Evolutionary conservation across 2,888 invertebrate species (phyloP).

Genomic region (Steinernema scapterisci): DNA sequence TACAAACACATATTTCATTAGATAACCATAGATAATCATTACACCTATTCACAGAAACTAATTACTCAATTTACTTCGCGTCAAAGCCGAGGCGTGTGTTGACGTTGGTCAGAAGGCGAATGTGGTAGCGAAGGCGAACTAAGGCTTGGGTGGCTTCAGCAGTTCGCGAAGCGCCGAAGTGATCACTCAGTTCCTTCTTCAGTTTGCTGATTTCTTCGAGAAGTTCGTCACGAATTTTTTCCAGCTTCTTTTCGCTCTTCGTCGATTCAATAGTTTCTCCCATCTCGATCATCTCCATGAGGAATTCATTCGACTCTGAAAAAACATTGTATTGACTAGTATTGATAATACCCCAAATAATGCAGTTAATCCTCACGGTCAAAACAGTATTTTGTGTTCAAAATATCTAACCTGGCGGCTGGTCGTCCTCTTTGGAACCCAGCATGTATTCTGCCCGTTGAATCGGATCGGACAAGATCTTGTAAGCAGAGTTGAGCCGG

Average conservation of each 20-base stretch:
- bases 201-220: not conserved
- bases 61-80: not conserved
- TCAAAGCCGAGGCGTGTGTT: conserved; percentile 13
- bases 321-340: not conserved
- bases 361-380: not conserved
- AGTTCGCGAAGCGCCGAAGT: not conserved
- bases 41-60: no score
- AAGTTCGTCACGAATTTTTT: not conserved
- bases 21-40: no score
- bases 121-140: not conserved
- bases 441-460: conserved; percentile 28
- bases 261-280: not conserved
- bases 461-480: conserved; percentile 5
- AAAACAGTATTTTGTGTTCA: no score
- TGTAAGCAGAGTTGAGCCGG: conserved; percentile 15
- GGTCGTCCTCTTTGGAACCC: not conserved
- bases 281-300: conserved; percentile 13
- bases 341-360: not conserved
- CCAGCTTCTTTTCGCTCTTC: not conserved
- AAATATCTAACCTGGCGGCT: not conserved
- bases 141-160: not conserved
- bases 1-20: not conserved
- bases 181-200: not conserved
- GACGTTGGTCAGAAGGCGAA: conserved; percentile 1
- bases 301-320: not conserved